Evolutionary conservation across 2,113 vertebrate species (phyloP).

Genomic region (Burhinus oedicnemus): DNA sequence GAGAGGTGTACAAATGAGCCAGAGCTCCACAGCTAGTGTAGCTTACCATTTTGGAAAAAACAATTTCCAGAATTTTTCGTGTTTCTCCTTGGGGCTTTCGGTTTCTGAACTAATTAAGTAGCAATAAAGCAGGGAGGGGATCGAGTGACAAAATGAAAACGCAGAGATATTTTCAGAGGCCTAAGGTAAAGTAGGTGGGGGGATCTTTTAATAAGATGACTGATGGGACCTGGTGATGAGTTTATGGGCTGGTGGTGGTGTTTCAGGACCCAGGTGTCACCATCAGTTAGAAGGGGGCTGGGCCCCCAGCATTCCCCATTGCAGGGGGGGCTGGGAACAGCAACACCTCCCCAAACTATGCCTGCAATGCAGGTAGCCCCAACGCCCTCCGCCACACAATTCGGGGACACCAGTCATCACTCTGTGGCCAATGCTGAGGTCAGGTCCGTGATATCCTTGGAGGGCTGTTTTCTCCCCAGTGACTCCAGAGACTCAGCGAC

Average conservation of each 20-base stretch:
- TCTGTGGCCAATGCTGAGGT: neutral
- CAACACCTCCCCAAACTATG: neutral
- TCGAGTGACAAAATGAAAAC: neutral
- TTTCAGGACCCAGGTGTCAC: neutral
- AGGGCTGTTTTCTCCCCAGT: neutral
- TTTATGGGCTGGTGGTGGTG: neutral
- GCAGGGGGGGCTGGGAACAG: neutral
- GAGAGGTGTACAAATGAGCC: neutral
- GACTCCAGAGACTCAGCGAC: neutral
- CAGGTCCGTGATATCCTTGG: neutral
- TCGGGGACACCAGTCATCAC: neutral
- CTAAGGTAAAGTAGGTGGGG: neutral
- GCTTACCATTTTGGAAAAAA: neutral
- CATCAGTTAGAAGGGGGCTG: neutral
- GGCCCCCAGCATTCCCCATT: fast-evolving
- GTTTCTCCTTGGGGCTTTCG: neutral
- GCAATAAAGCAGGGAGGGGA: neutral
- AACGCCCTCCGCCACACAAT: fast-evolving
- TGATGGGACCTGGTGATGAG: neutral
- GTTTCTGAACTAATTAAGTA: neutral
- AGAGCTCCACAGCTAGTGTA: neutral
- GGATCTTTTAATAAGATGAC: neutral
- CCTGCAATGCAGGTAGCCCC: neutral
- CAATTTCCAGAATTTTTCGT: neutral
- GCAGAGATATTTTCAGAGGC: neutral